phyloP scores from a whole-genome alignment of 2,113 vertebrate species.

The Fulica atra region DNA sequence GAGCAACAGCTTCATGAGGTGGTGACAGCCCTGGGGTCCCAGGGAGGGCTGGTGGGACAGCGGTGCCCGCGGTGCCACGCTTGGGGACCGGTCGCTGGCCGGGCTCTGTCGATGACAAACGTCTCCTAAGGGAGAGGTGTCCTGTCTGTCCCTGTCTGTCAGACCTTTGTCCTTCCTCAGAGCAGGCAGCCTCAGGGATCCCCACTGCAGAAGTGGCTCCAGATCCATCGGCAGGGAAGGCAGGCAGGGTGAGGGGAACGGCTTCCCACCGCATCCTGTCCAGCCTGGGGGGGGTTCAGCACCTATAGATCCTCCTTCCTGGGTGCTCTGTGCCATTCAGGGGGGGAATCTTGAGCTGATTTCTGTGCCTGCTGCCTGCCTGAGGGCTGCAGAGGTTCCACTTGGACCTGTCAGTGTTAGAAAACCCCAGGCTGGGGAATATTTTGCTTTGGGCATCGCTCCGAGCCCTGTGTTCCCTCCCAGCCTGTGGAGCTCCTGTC shows the following conservation, averaged over 20 bases:
- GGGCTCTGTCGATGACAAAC: rapidly evolving
- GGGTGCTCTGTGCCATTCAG: background rate
- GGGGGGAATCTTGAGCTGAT: background rate
- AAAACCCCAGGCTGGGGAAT: background rate
- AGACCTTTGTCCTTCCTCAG: background rate
- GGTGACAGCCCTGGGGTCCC: too few relatives aligned
- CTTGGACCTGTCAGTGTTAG: background rate
- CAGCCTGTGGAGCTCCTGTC: background rate
- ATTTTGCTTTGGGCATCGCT: rapidly evolving
- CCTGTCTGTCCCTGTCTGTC: rapidly evolving
- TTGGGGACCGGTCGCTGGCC: background rate
- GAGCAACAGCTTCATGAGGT: rapidly evolving
- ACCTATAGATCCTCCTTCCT: background rate
- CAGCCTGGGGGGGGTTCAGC: background rate
- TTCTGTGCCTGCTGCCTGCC: background rate
- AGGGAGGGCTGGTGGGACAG: background rate
- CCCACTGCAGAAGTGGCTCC: background rate
- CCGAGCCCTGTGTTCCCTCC: background rate
- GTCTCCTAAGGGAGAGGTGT: rapidly evolving
- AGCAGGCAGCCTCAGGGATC: background rate
- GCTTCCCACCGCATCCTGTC: rapidly evolving
- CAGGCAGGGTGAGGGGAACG: rapidly evolving
- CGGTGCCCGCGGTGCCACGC: rapidly evolving
- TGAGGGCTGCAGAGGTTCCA: background rate
- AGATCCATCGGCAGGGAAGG: rapidly evolving